Evolutionary conservation across 2,113 vertebrate genomes (phyloP).

Genomic region (Chionomys nivalis): DNA sequence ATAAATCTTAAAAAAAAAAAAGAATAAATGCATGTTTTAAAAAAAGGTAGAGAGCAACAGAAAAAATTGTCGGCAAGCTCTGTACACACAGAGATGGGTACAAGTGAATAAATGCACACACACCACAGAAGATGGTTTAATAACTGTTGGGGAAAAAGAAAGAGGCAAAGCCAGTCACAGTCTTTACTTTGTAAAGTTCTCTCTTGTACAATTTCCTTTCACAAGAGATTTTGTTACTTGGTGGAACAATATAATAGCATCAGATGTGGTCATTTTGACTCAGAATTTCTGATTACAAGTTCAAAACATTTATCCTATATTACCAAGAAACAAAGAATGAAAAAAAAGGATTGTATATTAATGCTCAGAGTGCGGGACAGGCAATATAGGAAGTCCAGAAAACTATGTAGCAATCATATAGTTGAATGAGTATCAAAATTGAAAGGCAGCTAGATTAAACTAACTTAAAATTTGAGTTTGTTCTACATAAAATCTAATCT

Average conservation of each 20-base stretch:
- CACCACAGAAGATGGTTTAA: neutral
- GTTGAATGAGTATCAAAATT: neutral
- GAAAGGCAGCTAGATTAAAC: neutral
- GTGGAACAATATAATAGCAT: slow-evolving; percentile 37
- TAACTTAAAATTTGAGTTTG: slow-evolving; percentile 1
- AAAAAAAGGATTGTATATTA: slow-evolving; percentile 13
- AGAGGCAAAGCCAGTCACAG: slow-evolving; percentile 41
- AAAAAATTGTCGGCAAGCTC: neutral
- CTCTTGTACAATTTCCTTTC: slow-evolving; percentile 40
- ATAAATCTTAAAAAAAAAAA: too few species aligned
- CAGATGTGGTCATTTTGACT: slow-evolving; percentile 46
- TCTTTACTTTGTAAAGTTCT: slow-evolving; percentile 56
- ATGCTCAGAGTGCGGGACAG: neutral
- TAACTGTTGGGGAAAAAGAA: neutral
- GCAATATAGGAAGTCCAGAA: neutral
- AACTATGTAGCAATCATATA: neutral
- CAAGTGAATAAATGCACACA: neutral
- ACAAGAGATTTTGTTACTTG: slow-evolving; percentile 28
- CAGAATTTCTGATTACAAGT: slow-evolving; percentile 52
- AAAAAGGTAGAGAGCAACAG: neutral
- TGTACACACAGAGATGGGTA: neutral
- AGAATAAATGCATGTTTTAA: neutral
- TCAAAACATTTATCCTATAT: slow-evolving; percentile 35
- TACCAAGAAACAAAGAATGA: neutral
- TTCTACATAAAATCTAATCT: neutral